phyloP scores from a whole-genome alignment of 2,888 invertebrate genomes.

The Euproctis similis region DNA sequence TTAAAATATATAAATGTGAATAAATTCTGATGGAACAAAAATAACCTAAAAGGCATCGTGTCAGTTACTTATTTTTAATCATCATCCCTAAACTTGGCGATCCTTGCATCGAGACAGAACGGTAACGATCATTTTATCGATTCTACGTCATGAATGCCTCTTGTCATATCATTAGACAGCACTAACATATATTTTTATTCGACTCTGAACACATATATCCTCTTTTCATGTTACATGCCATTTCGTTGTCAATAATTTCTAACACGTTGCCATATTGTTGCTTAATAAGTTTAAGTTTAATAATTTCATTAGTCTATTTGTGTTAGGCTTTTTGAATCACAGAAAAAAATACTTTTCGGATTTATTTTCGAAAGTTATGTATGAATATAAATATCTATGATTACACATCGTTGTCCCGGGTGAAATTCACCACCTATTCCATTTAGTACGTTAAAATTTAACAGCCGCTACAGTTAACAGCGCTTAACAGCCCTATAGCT shows the following conservation, averaged over 20 bases:
- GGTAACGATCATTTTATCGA: constrained; percentile 73
- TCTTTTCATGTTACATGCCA: constrained; percentile 49
- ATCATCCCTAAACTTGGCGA: constrained; percentile 61
- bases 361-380: not conserved
- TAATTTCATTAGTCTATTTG: constrained; percentile 40
- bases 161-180: constrained; percentile 73
- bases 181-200: constrained; percentile 48
- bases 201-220: constrained; percentile 63
- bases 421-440: not conserved
- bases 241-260: constrained; percentile 43
- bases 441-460: too few relatives aligned
- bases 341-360: constrained; percentile 56
- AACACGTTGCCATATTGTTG: constrained; percentile 46
- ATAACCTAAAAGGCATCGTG: constrained; percentile 53
- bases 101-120: constrained; percentile 68
- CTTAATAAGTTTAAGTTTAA: constrained; percentile 54
- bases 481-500: too few relatives aligned
- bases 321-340: constrained; percentile 34
- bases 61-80: constrained; percentile 56
- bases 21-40: constrained; percentile 63
- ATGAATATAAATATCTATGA: too few relatives aligned
- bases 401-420: too few relatives aligned
- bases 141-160: constrained; percentile 74
- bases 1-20: constrained; percentile 72
- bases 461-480: too few relatives aligned